Percentiles rank a stretch among this genome's conserved stretches.
These are phyloP conservation scores for Neodiprion pinetum DNA, from an alignment of 1,140 invertebrate species.

Conservation along the genomic window DNA sequence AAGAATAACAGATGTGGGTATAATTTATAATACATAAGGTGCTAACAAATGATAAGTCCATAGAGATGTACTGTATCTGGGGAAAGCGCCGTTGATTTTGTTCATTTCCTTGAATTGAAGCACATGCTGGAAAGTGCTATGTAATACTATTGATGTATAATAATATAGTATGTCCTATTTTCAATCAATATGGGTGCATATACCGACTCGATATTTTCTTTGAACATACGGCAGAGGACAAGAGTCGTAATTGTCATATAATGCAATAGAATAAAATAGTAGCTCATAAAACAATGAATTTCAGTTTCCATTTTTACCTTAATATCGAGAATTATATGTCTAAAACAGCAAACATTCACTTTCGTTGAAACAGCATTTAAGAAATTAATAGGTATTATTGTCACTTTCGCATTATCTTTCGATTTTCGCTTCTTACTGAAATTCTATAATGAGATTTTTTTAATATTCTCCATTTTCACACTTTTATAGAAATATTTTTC, in stretches of 20 bases:
- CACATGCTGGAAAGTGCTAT: background rate
- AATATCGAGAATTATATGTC: too few species aligned
- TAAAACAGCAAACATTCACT: too few species aligned
- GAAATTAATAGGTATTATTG: too few species aligned
- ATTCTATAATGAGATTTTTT: background rate
- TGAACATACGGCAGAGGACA: too few species aligned
- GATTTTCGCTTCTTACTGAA: too few species aligned
- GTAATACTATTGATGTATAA: background rate
- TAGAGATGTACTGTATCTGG: background rate
- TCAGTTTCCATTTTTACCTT: too few species aligned
- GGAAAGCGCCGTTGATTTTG: background rate
- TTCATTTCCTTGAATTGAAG: background rate
- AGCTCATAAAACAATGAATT: too few species aligned
- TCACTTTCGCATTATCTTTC: too few species aligned
- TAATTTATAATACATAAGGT: conserved; percentile 49
- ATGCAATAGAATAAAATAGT: too few species aligned
- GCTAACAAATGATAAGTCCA: background rate
- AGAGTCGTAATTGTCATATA: too few species aligned
- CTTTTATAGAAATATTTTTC: background rate
- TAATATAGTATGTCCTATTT: conserved; percentile 1
- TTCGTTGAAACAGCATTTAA: too few species aligned
- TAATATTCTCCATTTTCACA: background rate
- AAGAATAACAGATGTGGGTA: conserved; percentile 44
- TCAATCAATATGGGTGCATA: background rate
- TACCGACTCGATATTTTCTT: background rate